A percentile compares a stretch with the other conserved stretches of the same genome.
These are phyloP conservation scores for Agrypnus murinus DNA, from an alignment of 2,888 invertebrate species.

Conservation along the genomic window DNA sequence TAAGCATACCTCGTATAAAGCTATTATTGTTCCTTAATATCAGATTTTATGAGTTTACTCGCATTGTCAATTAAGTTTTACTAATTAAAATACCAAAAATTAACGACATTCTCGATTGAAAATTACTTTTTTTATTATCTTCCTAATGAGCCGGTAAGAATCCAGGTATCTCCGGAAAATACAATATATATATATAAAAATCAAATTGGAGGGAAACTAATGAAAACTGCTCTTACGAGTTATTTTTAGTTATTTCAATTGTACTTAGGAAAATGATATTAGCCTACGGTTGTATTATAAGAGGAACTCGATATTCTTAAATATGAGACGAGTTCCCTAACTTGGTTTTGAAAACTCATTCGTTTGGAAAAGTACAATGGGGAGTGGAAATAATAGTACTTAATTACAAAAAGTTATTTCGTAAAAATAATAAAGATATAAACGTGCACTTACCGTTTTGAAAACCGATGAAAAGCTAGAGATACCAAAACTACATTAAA, in stretches of 20 bases:
- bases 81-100: constrained; percentile 24
- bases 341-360: neutral
- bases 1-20: constrained; percentile 18
- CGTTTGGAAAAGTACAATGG: constrained; percentile 7
- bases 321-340: constrained; percentile 40
- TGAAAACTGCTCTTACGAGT: neutral
- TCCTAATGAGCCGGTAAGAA: neutral
- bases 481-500: constrained; percentile 13
- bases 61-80: constrained; percentile 5
- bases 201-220: too few species aligned
- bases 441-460: neutral
- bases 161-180: too few species aligned
- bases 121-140: constrained; percentile 14
- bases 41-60: constrained; percentile 23
- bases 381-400: neutral
- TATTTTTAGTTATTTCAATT: constrained; percentile 22
- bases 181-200: too few species aligned
- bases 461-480: neutral
- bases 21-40: constrained; percentile 25
- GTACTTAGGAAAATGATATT: constrained; percentile 20
- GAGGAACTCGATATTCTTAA: constrained; percentile 47
- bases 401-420: neutral
- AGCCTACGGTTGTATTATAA: constrained; percentile 16
- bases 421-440: neutral
- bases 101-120: neutral